Evolutionary conservation across 1,140 invertebrate species (phyloP).

Genomic region (Temnothorax curvispinosus): DNA sequence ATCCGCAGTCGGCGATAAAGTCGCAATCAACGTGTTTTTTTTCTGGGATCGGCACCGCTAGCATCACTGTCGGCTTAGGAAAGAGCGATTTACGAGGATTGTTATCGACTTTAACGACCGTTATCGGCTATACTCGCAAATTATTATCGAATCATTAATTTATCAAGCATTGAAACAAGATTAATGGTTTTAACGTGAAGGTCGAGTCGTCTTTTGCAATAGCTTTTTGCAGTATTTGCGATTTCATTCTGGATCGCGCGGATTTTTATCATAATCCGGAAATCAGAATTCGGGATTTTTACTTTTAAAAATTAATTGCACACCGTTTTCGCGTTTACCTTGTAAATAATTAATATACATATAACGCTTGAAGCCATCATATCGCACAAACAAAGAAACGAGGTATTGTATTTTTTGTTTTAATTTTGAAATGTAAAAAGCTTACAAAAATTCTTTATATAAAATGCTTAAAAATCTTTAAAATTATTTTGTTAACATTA

Average conservation of each 20-base stretch:
- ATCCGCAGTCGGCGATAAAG: conserved; percentile 42
- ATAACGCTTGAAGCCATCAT: background rate
- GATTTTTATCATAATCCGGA: no score
- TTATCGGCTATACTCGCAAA: conserved; percentile 66
- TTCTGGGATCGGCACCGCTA: conserved; percentile 45
- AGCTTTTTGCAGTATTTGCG: background rate
- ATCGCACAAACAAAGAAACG: no score
- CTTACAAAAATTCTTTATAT: background rate
- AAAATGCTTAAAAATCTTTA: background rate
- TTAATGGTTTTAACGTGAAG: conserved; percentile 38
- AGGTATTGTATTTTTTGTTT: background rate
- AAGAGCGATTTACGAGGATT: conserved; percentile 72
- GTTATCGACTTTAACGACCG: conserved; percentile 68
- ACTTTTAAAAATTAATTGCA: background rate
- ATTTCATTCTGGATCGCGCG: background rate
- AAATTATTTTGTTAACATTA: background rate
- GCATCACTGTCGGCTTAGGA: conserved; percentile 72
- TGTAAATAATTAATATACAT: background rate
- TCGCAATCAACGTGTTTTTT: conserved; percentile 60
- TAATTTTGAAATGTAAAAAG: background rate
- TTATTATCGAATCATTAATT: conserved; percentile 65
- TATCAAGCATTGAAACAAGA: conserved; percentile 40
- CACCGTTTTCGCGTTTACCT: background rate
- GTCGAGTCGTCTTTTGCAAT: conserved; percentile 27
- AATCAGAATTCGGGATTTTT: conserved; percentile 1